These are phyloP conservation scores for Oscheius onirici DNA, from an alignment of 2,888 invertebrate genomes.

Conservation along the genomic window DNA sequence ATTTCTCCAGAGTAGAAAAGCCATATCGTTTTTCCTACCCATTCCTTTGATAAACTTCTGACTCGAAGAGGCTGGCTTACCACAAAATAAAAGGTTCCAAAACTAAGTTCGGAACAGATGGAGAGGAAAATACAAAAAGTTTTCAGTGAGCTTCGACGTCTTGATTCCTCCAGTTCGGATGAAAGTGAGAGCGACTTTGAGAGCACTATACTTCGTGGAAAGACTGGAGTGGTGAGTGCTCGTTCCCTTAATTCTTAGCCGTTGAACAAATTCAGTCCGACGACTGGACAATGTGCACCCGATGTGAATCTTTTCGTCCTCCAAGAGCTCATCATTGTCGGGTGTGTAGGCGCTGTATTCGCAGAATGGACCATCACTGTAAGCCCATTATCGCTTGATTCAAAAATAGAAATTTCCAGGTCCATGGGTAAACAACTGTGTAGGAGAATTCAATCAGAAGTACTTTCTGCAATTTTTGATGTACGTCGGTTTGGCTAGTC, in stretches of 20 bases:
- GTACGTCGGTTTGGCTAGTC: constrained; percentile 62
- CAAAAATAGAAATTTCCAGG: constrained; percentile 47
- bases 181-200: constrained; percentile 50
- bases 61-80: too few relatives aligned
- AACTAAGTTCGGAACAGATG: constrained; percentile 77
- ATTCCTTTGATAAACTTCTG: too few relatives aligned
- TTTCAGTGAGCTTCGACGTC: constrained; percentile 1
- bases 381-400: constrained; percentile 67
- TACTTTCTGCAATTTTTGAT: constrained; percentile 85
- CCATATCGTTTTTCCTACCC: too few relatives aligned
- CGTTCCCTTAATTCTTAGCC: constrained; percentile 3
- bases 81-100: too few relatives aligned
- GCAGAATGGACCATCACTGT: constrained; percentile 87
- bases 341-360: constrained; percentile 84
- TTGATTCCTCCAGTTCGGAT: constrained; percentile 37
- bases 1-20: too few relatives aligned
- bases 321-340: constrained; percentile 88
- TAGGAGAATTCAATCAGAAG: constrained; percentile 90
- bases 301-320: constrained; percentile 83
- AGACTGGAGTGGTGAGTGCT: constrained; percentile 10
- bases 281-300: constrained; percentile 80
- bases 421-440: constrained; percentile 86
- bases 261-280: constrained; percentile 45
- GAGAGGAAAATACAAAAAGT: neutral
- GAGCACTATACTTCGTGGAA: constrained; percentile 36